Conservation (phyloP, 2,797 vertebrate genomes). For the Hafferia zeledoni region DNA sequence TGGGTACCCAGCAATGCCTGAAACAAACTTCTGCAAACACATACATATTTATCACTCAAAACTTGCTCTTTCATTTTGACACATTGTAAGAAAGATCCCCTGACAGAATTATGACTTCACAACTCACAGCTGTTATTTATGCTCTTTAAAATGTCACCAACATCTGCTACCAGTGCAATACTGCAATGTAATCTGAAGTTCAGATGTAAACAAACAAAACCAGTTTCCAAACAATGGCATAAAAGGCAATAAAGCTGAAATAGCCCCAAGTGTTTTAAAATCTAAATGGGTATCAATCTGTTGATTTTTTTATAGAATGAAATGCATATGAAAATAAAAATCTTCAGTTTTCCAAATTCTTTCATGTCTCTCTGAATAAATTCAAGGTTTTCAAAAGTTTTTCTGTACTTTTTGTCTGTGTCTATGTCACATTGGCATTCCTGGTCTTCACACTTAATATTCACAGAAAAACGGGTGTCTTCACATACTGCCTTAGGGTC, state of each 20-base stretch:
- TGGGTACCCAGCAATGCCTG: neutral
- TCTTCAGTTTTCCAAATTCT: neutral
- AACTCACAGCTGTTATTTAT: constrained; percentile 47
- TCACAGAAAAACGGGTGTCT: neutral
- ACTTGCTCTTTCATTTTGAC: neutral
- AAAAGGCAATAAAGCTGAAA: neutral
- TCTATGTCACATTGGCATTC: neutral
- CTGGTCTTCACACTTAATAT: neutral
- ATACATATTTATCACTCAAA: neutral
- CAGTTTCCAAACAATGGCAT: neutral
- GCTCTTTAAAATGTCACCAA: constrained; percentile 17
- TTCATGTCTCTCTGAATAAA: neutral
- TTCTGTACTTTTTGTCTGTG: neutral
- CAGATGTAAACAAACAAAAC: constrained; percentile 32
- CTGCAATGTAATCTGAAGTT: neutral
- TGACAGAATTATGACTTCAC: neutral
- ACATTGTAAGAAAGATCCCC: neutral
- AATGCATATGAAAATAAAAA: neutral
- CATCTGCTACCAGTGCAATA: neutral
- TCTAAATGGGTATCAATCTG: neutral
- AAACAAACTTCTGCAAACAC: neutral
- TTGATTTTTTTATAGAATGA: neutral
- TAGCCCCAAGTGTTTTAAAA: neutral
- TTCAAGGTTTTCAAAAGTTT: neutral
- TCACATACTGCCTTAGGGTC: neutral